Base-by-base conservation (phyloP, 2,113 vertebrate species). In the Machaerirhynchus nigripectus region DNA sequence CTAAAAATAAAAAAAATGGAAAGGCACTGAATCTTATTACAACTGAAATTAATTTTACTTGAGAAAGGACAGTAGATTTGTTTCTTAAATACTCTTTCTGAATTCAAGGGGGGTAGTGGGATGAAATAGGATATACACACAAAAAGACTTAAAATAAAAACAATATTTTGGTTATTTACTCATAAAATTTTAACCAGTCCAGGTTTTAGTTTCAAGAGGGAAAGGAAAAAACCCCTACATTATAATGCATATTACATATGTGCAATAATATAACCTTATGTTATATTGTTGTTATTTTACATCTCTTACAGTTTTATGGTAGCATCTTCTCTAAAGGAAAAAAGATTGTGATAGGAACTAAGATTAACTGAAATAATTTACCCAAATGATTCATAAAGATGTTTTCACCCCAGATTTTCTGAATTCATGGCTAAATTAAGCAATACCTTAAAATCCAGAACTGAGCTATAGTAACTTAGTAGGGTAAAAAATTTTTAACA, bases 11-110 rank as follows among this genome's bases (percentile, higher is more conserved):
- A 84, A 42, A 89, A 85, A 37, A 1, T 44, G 73, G 47, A 87
- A 91, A 82, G 14, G n/a, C 40, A 78, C 11, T 57, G 40, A 85
- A 76, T 50, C 81, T 60, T 96, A 57, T 23, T 84, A 84, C 52
- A 75, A 84, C 88, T 86, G 52, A 92, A 78, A 39, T 24, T 50
- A 50, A 78, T 80, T 91, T 73, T 78, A 94, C 79, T 89, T 47
- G 21, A 73, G 83, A 50, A 95, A 53, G 33, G 63, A 90, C 40
- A 81, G 52, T 9, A 73, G 46, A 57, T 83, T 87, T 37, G 27
- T 71, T 91, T 75, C 57, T 60, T 70, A 49, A 50, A 71, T 55
- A 40, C 19, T 40, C 40, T 56, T 65, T 30, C 39, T 68, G 42
- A 73, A 60, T 18, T 39, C 65, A 50, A 10, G 16, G 2, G 4